These are phyloP conservation scores for Athene noctua DNA, from an alignment of 2,113 vertebrate species.

Conservation along the genomic window DNA sequence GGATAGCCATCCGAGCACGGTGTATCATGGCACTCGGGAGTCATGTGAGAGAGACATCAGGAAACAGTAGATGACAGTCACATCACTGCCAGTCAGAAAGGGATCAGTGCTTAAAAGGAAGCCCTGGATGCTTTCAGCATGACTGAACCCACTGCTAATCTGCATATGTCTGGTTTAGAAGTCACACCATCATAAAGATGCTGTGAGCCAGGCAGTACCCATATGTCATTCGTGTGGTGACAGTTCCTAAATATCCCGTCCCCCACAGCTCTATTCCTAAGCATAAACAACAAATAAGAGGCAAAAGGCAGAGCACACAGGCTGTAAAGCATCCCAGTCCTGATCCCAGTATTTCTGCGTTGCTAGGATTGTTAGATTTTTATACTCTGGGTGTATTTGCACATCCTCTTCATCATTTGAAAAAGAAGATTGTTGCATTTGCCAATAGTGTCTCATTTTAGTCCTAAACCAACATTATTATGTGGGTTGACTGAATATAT, in stretches of 20 bases:
- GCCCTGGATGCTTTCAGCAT: conserved; percentile 42
- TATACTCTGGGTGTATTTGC: neutral
- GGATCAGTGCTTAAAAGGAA: conserved; percentile 61
- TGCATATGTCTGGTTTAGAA: conserved; percentile 65
- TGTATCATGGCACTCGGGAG: conserved; percentile 20
- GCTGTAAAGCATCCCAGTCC: neutral
- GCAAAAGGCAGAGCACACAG: conserved; percentile 2
- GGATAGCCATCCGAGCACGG: neutral
- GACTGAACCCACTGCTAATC: conserved; percentile 39
- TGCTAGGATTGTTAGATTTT: neutral
- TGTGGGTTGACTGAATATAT: conserved; percentile 52
- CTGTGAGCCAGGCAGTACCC: conserved; percentile 50
- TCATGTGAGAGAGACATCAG: conserved; percentile 70
- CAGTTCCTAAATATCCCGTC: conserved; percentile 52
- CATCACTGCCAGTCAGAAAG: conserved; percentile 37
- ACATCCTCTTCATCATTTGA: neutral
- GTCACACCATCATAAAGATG: conserved; percentile 62
- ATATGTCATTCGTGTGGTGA: conserved; percentile 38
- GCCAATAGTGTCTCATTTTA: conserved; percentile 21
- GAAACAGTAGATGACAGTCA: conserved; percentile 63
- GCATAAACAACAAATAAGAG: conserved; percentile 21
- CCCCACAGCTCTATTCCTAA: conserved; percentile 39
- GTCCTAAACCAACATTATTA: conserved; percentile 20
- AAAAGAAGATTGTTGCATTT: conserved; percentile 15
- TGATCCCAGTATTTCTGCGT: neutral